Evolutionary conservation across 2,797 vertebrate genomes (phyloP).

Genomic region (Strix occidentalis): DNA sequence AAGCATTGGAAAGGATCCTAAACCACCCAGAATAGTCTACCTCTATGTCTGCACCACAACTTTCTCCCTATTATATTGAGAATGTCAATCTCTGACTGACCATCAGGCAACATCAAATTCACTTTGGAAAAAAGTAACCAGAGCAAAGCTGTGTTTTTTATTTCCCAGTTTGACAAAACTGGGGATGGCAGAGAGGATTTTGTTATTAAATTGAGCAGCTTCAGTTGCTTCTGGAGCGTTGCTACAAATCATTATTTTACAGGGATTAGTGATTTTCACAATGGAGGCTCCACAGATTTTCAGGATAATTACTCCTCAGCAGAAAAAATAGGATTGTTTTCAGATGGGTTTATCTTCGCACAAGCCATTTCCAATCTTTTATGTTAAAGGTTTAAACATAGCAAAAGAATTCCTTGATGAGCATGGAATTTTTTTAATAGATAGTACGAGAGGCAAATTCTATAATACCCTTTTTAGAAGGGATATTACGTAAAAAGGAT

Average conservation of each 20-base stretch:
- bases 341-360: slow-evolving; percentile 23
- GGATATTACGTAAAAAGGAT: neutral
- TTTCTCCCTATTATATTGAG: neutral
- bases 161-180: slow-evolving; percentile 32
- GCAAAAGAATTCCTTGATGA: neutral
- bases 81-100: neutral
- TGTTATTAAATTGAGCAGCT: slow-evolving; percentile 59
- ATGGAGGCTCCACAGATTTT: slow-evolving; percentile 46
- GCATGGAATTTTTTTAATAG: neutral
- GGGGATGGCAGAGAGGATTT: slow-evolving; percentile 44
- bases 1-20: neutral
- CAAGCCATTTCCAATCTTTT: slow-evolving; percentile 9
- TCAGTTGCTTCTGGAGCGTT: slow-evolving; percentile 24
- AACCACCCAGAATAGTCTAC: neutral
- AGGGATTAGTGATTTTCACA: slow-evolving; percentile 60
- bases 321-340: slow-evolving; percentile 38
- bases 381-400: slow-evolving; percentile 30
- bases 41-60: neutral
- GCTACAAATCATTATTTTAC: slow-evolving; percentile 55
- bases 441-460: neutral
- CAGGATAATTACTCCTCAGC: slow-evolving; percentile 51
- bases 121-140: neutral
- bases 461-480: slow-evolving; percentile 8
- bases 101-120: slow-evolving; percentile 8
- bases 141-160: slow-evolving; percentile 20